phyloP scores from a whole-genome alignment of 30 jellyfish, hydroid and myxozoan genomes.

The Hydractinia echinata region DNA sequence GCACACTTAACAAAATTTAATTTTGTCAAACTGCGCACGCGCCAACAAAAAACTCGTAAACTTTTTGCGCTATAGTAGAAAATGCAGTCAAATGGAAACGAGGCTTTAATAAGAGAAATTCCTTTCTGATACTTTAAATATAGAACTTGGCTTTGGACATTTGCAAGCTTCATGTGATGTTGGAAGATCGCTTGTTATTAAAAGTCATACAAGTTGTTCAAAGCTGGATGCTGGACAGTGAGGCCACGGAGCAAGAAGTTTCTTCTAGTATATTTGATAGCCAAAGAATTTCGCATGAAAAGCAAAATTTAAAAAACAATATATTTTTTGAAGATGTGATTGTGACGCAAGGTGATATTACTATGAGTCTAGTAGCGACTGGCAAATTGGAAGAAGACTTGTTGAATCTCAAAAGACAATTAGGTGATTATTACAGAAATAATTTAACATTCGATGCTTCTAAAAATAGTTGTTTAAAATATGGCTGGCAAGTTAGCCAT shows the following conservation, averaged over 20 bases:
- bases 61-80: too few species aligned
- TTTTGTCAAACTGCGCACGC: too few species aligned
- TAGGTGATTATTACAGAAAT: conserved; percentile 13
- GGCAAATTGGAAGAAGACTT: conserved; percentile 42
- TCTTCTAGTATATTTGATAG: not conserved
- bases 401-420: conserved; percentile 12
- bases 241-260: not conserved
- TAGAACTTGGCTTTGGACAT: conserved; percentile 1
- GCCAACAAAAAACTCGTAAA: too few species aligned
- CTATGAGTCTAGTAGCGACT: conserved; percentile 38
- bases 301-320: not conserved
- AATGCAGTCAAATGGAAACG: too few species aligned
- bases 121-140: not conserved
- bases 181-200: conserved; percentile 81
- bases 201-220: conserved; percentile 68
- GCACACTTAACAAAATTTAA: too few species aligned
- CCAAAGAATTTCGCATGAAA: not conserved
- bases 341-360: conserved; percentile 32
- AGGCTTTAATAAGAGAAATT: not conserved
- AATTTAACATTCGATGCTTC: too few species aligned
- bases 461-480: too few species aligned
- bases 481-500: too few species aligned
- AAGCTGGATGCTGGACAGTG: not conserved
- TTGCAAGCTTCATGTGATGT: conserved; percentile 28
- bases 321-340: conserved; percentile 24